Evolutionary conservation across 1,140 invertebrate species (phyloP).

Genomic region (Drosophila mayri): DNA sequence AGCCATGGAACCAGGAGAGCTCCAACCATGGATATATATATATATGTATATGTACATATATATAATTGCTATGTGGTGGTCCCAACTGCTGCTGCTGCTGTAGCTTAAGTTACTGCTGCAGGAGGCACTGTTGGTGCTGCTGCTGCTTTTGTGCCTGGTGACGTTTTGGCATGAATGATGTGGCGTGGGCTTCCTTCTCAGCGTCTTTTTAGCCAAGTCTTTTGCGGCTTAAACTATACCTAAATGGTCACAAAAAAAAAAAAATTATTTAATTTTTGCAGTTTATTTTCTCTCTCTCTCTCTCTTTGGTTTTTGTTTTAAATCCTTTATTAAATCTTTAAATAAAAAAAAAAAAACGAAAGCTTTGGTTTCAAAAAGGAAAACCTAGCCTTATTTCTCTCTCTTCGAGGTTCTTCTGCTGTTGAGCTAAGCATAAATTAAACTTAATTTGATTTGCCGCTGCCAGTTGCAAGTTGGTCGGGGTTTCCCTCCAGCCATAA

Average conservation of each 20-base stretch:
- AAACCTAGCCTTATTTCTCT: no score
- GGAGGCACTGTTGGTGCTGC: neutral
- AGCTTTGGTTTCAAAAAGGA: no score
- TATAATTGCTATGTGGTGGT: conserved; percentile 77
- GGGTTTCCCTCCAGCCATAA: conserved; percentile 55
- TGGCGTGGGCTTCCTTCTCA: conserved; percentile 77
- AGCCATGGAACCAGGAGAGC: conserved; percentile 8
- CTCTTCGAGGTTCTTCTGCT: no score
- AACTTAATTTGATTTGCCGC: conserved; percentile 58
- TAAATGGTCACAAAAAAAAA: neutral
- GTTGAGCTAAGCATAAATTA: conserved; percentile 60
- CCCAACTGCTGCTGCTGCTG: conserved; percentile 15
- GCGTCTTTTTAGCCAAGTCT: conserved; percentile 15
- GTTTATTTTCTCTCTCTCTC: neutral
- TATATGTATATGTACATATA: neutral
- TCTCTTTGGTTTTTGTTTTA: conserved; percentile 23
- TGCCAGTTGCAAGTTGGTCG: conserved; percentile 8
- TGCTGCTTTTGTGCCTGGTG: conserved; percentile 29
- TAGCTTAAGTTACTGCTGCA: conserved; percentile 41
- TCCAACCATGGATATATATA: neutral
- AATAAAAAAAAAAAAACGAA: no score
- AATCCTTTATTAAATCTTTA: neutral
- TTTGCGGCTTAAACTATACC: conserved; percentile 14
- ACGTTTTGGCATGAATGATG: conserved; percentile 79
- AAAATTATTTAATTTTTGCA: conserved; percentile 7